phyloP scores from a whole-genome alignment of 2,888 invertebrate species.

The Drosophila dives region DNA sequence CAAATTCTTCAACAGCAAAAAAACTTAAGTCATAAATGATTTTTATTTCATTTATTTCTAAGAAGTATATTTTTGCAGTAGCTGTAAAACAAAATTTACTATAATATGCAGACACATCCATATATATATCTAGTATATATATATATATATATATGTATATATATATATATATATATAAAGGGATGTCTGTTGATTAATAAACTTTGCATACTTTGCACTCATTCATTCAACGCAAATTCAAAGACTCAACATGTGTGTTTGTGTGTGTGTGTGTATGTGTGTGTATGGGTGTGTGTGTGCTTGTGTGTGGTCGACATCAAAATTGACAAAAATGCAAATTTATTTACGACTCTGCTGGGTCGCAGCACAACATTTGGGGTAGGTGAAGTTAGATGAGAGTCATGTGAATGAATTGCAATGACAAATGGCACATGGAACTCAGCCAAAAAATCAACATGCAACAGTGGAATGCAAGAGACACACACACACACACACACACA shows the following conservation, averaged over 20 bases:
- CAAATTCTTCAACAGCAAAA: background rate
- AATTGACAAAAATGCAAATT: conserved; percentile 81
- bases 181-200: conserved; percentile 61
- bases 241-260: background rate
- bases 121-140: background rate
- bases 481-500: conserved; percentile 11
- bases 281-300: conserved; percentile 17
- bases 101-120: background rate
- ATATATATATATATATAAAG: background rate
- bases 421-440: conserved; percentile 52
- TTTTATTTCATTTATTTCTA: background rate
- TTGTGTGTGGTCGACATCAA: conserved; percentile 58
- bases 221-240: conserved; percentile 50
- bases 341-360: conserved; percentile 66
- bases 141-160: background rate
- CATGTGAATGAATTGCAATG: conserved; percentile 66
- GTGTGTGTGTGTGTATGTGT: background rate
- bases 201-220: conserved; percentile 68
- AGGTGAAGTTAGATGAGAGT: conserved; percentile 43
- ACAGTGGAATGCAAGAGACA: conserved; percentile 32
- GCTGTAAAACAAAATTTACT: background rate
- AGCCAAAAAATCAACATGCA: conserved; percentile 72
- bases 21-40: background rate
- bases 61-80: background rate
- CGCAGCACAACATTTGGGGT: conserved; percentile 10